Percentiles rank a stretch among this genome's conserved stretches.
phyloP scores from a whole-genome alignment of 2,888 invertebrate species.

The Formica aserva region DNA sequence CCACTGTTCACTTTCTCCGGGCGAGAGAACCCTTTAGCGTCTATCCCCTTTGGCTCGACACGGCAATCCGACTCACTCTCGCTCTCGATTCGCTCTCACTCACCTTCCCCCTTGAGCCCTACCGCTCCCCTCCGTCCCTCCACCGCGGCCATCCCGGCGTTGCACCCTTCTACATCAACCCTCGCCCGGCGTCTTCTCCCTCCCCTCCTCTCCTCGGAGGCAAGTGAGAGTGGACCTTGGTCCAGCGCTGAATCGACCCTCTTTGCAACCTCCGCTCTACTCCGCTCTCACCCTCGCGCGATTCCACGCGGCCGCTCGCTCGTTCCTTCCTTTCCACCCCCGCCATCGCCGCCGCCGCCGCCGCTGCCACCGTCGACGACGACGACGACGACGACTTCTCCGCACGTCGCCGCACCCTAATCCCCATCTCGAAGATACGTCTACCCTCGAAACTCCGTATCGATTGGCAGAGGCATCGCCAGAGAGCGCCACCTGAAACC shows the following conservation, averaged over 20 bases:
- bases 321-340: conserved; percentile 67
- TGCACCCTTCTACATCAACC: conserved; percentile 66
- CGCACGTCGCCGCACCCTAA: conserved; percentile 84
- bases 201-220: conserved; percentile 65
- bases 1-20: conserved; percentile 84
- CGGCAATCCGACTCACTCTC: conserved; percentile 83
- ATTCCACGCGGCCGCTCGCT: conserved; percentile 61
- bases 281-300: conserved; percentile 67
- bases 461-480: conserved; percentile 82
- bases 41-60: conserved; percentile 80
- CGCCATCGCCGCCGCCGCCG: conserved; percentile 74
- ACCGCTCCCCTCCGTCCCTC: conserved; percentile 45
- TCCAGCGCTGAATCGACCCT: conserved; percentile 85
- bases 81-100: conserved; percentile 83
- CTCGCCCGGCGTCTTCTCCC: conserved; percentile 67
- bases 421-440: conserved; percentile 84
- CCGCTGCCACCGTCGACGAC: conserved; percentile 71
- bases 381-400: conserved; percentile 70
- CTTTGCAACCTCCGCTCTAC: conserved; percentile 77
- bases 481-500: conserved; percentile 81
- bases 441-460: conserved; percentile 80
- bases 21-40: conserved; percentile 83
- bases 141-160: conserved; percentile 60
- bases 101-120: conserved; percentile 69
- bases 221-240: conserved; percentile 85